phyloP scores from a whole-genome alignment of 2,888 invertebrate genomes.

The Agelastica alni region DNA sequence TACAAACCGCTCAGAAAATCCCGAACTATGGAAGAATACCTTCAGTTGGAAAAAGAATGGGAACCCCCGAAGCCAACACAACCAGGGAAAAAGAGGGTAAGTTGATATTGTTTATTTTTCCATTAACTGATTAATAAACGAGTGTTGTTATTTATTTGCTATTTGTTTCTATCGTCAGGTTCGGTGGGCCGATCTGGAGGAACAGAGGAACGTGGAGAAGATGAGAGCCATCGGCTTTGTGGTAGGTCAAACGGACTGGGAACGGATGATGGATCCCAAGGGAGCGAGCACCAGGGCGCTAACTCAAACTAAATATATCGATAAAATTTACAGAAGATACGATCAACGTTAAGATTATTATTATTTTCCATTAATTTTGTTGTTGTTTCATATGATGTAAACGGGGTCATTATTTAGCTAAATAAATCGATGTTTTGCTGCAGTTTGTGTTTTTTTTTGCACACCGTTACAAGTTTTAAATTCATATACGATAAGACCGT shows the following conservation, averaged over 20 bases:
- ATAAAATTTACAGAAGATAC: too few relatives aligned
- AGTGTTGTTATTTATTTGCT: too few relatives aligned
- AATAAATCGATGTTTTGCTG: too few relatives aligned
- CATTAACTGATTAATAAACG: not conserved
- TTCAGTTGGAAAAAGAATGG: constrained; percentile 83
- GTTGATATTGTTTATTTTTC: constrained; percentile 45
- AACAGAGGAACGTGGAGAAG: constrained; percentile 86
- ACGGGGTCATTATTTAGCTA: too few relatives aligned
- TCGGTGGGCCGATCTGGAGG: constrained; percentile 97
- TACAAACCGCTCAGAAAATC: constrained; percentile 73
- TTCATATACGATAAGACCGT: too few relatives aligned
- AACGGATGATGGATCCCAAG: constrained; percentile 90
- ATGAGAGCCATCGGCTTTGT: constrained; percentile 96
- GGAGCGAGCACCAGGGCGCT: constrained; percentile 82
- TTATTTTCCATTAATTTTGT: too few relatives aligned
- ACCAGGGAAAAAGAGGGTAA: constrained; percentile 88
- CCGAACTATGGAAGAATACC: constrained; percentile 89
- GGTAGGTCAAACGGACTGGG: constrained; percentile 96
- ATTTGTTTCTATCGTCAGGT: constrained; percentile 73
- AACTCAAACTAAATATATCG: constrained; percentile 90
- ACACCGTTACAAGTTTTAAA: too few relatives aligned
- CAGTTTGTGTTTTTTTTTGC: too few relatives aligned
- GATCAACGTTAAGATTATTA: too few relatives aligned
- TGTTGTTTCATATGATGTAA: too few relatives aligned
- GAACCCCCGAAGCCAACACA: constrained; percentile 61